These are phyloP conservation scores for Cyprinella venusta DNA, from an alignment of 2,797 vertebrate species.

Conservation along the genomic window DNA sequence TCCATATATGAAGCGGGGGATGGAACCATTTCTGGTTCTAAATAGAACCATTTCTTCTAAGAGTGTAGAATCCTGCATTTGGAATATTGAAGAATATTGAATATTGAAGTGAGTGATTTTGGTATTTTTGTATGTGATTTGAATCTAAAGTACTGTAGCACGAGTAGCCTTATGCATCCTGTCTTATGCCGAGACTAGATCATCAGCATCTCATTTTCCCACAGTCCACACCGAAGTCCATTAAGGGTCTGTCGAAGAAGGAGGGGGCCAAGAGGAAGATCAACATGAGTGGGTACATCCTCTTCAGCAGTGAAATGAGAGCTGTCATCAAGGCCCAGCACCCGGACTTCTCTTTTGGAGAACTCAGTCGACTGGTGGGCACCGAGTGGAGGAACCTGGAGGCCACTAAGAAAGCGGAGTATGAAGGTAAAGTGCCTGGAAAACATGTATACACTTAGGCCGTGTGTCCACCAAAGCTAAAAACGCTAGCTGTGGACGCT, in stretches of 20 bases:
- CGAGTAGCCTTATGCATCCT: not conserved
- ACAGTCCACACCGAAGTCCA: constrained; percentile 94
- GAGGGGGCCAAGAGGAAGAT: constrained; percentile 97
- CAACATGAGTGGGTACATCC: constrained; percentile 99
- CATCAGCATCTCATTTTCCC: constrained; percentile 40
- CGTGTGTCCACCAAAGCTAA: too few relatives aligned
- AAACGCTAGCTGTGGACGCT: too few relatives aligned
- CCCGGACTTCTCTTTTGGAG: constrained; percentile 98
- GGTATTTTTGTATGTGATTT: not conserved
- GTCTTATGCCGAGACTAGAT: not conserved
- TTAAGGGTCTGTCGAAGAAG: constrained; percentile 94
- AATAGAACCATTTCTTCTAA: too few relatives aligned
- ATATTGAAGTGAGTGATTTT: not conserved
- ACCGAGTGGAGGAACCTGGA: constrained; percentile 99
- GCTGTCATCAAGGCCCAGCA: constrained; percentile 98
- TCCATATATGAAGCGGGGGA: too few relatives aligned
- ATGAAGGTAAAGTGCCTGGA: constrained; percentile 85
- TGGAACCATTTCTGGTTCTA: too few relatives aligned
- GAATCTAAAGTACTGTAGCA: not conserved
- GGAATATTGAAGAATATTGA: too few relatives aligned
- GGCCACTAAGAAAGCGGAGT: constrained; percentile 94
- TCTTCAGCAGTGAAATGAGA: constrained; percentile 99
- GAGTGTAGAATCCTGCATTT: too few relatives aligned
- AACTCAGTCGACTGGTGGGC: constrained; percentile 96
- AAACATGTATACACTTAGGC: not conserved